Conservation (phyloP, 2,797 vertebrate genomes). For the Tangara arthus region DNA sequence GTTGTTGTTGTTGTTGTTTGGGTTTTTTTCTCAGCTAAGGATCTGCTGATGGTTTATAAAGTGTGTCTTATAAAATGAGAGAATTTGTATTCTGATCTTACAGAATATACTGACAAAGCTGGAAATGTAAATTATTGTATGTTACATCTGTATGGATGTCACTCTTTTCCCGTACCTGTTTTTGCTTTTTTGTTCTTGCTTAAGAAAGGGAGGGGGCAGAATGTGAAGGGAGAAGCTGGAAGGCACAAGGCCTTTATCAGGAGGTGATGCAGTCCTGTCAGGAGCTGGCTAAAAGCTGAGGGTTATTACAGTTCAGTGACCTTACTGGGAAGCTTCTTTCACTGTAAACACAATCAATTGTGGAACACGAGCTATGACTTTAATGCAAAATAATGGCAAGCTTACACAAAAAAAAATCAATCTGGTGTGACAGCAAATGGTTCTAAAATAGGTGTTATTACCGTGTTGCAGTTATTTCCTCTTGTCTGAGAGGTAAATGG, state of each 20-base stretch:
- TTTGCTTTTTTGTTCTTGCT: neutral
- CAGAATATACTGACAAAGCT: neutral
- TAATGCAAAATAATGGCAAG: slow-evolving; percentile 42
- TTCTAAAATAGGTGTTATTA: slow-evolving; percentile 24
- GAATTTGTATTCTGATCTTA: neutral
- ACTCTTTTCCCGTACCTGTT: neutral
- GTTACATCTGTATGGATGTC: neutral
- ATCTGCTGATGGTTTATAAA: neutral
- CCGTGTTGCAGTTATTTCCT: neutral
- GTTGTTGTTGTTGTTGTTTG: no score
- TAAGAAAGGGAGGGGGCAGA: neutral
- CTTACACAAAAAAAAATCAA: neutral
- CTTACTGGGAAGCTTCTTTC: slow-evolving; percentile 4
- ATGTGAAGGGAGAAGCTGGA: neutral
- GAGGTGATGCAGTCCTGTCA: neutral
- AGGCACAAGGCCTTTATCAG: neutral
- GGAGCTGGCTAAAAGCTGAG: neutral
- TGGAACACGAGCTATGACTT: neutral
- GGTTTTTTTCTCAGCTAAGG: neutral
- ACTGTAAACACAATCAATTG: slow-evolving; percentile 20
- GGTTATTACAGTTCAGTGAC: slow-evolving; percentile 50
- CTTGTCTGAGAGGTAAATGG: slow-evolving; percentile 9
- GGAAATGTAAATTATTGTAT: neutral
- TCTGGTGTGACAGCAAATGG: neutral
- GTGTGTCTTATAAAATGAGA: neutral